A percentile compares a stretch with the other conserved stretches of the same genome.
Conservation (phyloP, 2,113 vertebrate species). For the Lates calcarifer region DNA sequence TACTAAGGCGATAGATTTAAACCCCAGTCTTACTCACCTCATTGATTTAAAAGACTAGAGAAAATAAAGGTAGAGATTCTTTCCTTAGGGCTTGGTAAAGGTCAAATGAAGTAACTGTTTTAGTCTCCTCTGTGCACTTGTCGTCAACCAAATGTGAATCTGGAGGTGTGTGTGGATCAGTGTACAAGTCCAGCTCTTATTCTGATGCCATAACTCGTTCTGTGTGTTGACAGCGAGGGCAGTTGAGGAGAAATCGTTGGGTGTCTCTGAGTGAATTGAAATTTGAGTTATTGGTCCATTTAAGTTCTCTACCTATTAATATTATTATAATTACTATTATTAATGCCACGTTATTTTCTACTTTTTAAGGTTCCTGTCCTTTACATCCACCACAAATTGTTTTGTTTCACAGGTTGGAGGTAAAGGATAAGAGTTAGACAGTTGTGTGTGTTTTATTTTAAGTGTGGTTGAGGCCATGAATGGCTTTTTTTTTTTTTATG, state of each 20-base stretch:
- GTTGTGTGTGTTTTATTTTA: neutral
- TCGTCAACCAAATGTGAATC: conserved; percentile 15
- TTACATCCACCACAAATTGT: conserved; percentile 1
- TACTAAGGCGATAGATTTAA: neutral
- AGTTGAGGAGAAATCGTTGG: neutral
- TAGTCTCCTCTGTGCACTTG: conserved; percentile 18
- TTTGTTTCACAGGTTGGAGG: neutral
- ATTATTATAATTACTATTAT: neutral
- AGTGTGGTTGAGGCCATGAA: conserved; percentile 20
- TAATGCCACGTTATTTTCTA: neutral
- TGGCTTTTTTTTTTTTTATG: conserved; percentile 19
- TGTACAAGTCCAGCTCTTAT: neutral
- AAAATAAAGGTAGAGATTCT: neutral
- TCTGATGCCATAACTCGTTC: conserved; percentile 2
- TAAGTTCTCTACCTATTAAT: conserved; percentile 16
- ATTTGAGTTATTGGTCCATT: conserved; percentile 34
- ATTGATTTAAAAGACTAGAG: neutral
- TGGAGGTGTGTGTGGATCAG: conserved; percentile 12
- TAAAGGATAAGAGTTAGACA: neutral
- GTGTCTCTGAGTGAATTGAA: neutral
- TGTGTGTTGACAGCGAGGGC: neutral
- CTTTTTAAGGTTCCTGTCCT: conserved; percentile 15
- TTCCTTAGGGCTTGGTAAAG: neutral
- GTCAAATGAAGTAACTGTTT: conserved; percentile 14
- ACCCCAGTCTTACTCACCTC: neutral